Evolutionary conservation across 2,113 vertebrate genomes (phyloP), one percentile per base, ranked within the genome.

Genomic region (Syrmaticus mikado): DNA sequence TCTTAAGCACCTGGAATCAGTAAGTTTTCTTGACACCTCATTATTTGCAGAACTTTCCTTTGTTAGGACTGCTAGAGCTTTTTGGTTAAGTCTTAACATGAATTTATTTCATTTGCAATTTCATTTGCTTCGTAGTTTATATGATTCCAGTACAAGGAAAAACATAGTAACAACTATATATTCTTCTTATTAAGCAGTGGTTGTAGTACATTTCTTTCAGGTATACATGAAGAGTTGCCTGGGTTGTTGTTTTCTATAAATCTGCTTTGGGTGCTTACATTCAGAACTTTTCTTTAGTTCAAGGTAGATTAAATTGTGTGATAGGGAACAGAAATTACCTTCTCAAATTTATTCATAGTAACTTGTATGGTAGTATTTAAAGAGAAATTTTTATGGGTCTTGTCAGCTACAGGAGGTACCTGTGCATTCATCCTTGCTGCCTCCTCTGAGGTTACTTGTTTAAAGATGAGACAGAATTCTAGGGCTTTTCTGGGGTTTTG

Each of bases 1-100:
- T 38, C 22, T 71, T 84, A 24, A 0, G 0, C 32, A 60, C 22
- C 50, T 86, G 46, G 1, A 43, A 5, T 57, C 22, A 8, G 5
- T 50, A 53, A 19, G 4, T 65, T 87, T 82, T 68, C 16, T 61
- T 79, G 65, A 45, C 11, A 3, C 1, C 6, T 82, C 0, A 0
- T 68, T 62, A 9, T 52, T 11, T 76, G 13, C 77, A 16, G 15
- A 85, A 45, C 8, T 5, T 76, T n/a, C 25, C 6, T 73, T 66
- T 76, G 8, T 91, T 55, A 43, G 1, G 5, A 43, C 0, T 70
- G 5, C 66, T 72, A 19, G 30, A 67, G 20, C 4, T 7, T 82
- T 89, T 92, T 32, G 32, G 20, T 79, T 43, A 73, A 40, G 18
- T 32, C 25, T 64, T 68, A 41, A 6, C 7, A 18, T 36, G 5